Evolutionary conservation across 2,888 invertebrate genomes (phyloP).

Genomic region (Amaurobius ferox): DNA sequence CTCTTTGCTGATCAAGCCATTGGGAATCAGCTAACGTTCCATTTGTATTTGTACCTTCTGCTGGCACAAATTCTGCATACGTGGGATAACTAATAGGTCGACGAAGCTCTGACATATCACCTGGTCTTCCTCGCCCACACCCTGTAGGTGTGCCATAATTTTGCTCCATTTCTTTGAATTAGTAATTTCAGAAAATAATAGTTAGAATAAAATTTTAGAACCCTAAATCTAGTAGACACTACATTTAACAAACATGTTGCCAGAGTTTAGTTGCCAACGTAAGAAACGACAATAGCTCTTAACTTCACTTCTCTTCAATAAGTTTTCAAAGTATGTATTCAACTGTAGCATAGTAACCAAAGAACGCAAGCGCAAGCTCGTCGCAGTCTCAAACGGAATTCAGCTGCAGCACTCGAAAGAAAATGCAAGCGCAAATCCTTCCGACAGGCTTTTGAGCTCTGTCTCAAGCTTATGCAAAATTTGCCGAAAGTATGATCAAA

Average conservation of each 20-base stretch:
- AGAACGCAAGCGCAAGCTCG: too few species aligned
- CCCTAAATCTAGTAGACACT: constrained; percentile 56
- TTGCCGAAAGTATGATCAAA: too few species aligned
- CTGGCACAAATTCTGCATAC: constrained; percentile 70
- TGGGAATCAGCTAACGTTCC: constrained; percentile 48
- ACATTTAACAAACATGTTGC: constrained; percentile 65
- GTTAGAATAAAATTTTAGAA: constrained; percentile 44
- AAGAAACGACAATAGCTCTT: constrained; percentile 19
- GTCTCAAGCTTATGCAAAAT: too few species aligned
- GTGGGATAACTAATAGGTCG: constrained; percentile 64
- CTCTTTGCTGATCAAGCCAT: constrained; percentile 42
- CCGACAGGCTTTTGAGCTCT: too few species aligned
- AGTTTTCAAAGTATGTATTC: too few species aligned
- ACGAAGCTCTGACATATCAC: constrained; percentile 51
- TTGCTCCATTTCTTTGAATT: constrained; percentile 57
- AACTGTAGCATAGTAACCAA: too few species aligned
- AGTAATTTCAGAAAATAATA: constrained; percentile 43
- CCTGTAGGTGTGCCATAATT: constrained; percentile 59
- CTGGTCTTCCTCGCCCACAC: constrained; percentile 61
- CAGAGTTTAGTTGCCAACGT: constrained; percentile 19
- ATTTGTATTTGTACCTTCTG: constrained; percentile 63
- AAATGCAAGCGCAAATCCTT: too few species aligned
- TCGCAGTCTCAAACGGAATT: too few species aligned
- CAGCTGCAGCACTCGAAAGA: too few species aligned
- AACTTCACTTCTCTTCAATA: constrained; percentile 31